phyloP scores from a whole-genome alignment of 2,888 invertebrate genomes.

The Mycogona germanica region DNA sequence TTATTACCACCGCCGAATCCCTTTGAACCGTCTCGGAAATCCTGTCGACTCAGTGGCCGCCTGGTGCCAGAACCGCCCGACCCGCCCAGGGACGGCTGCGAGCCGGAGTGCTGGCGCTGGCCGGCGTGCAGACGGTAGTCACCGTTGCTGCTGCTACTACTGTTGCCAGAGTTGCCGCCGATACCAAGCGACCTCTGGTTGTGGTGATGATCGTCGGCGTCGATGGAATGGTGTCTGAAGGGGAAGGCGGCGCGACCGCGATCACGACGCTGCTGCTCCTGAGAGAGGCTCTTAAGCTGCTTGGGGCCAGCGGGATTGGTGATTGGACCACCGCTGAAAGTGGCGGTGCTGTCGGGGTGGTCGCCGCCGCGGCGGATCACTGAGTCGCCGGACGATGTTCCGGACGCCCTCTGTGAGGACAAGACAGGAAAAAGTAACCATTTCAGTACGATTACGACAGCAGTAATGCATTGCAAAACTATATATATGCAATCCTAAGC shows the following conservation, averaged over 20 bases:
- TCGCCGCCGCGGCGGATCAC: conserved; percentile 20
- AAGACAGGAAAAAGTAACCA: not conserved
- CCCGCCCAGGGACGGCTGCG: conserved; percentile 23
- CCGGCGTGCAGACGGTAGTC: conserved; percentile 17
- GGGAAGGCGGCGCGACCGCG: conserved; percentile 9
- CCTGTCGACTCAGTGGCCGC: conserved; percentile 24
- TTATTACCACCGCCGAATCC: no score
- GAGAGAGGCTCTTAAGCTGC: no score
- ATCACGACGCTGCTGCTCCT: conserved; percentile 17
- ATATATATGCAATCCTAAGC: no score
- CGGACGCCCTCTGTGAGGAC: conserved; percentile 29
- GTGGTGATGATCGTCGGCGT: conserved; percentile 20
- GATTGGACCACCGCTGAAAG: not conserved
- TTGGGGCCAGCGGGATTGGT: not conserved
- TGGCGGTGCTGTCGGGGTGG: not conserved
- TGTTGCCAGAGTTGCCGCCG: no score
- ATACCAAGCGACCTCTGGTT: not conserved
- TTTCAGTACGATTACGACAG: not conserved
- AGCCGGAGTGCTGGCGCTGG: conserved; percentile 22
- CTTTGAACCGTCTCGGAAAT: conserved; percentile 21
- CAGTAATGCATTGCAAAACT: no score
- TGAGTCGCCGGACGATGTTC: conserved; percentile 28
- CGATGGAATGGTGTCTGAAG: conserved; percentile 20
- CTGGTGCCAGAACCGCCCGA: no score
- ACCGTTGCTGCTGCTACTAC: not conserved